Evolutionary conservation across 2,113 vertebrate species (phyloP), one percentile per base, ranked within the genome.

Genomic region (Entelurus aequoreus): DNA sequence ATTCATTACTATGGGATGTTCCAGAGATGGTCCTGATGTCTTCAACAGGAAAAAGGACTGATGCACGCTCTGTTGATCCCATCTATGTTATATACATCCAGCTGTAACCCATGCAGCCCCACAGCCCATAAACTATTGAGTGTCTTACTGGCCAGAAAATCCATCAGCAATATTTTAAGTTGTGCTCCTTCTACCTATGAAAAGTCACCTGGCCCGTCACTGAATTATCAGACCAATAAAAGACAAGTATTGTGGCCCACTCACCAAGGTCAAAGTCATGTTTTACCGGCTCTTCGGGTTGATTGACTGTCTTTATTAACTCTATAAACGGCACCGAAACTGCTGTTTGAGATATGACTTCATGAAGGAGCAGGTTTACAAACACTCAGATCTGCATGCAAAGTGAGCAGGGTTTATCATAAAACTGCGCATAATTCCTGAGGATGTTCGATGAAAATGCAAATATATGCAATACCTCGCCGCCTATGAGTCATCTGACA

Each of bases 211-310:
- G 75, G 68, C 73, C 50, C 62, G 69, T 75, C 54, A 60, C 50
- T 86, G 82, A 87, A 79, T 88, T 86, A 87, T 75, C 5, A 77
- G 51, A 65, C 42, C 71, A 40, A 75, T 87, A 84, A 86, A 85
- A 77, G 55, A 64, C 72, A 66, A 63, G 63, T 46, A 65, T 37
- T 6, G 8, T 19, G 64, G 65, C 62, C 81, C 42, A 4, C 21
- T 66, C 52, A 72, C 76, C 78, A 83, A 79, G 72, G 82, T 61
- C 74, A 68, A 54, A 15, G 53, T 49, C 54, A 3, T 62, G 69
- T 85, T 89, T 87, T 80, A 81, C 68, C 65, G 63, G 62, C 68
- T 78, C 65, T 38, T 66, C 50, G 57, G 66, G 63, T 60, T 81
- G 73, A 84, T 80, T 73, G 80, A 77, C 71, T 59, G 50, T 69